A percentile compares a stretch with the other conserved stretches of the same genome.
Evolutionary conservation across 2,888 invertebrate species (phyloP).

Genomic region (Cremastinae sp.): DNA sequence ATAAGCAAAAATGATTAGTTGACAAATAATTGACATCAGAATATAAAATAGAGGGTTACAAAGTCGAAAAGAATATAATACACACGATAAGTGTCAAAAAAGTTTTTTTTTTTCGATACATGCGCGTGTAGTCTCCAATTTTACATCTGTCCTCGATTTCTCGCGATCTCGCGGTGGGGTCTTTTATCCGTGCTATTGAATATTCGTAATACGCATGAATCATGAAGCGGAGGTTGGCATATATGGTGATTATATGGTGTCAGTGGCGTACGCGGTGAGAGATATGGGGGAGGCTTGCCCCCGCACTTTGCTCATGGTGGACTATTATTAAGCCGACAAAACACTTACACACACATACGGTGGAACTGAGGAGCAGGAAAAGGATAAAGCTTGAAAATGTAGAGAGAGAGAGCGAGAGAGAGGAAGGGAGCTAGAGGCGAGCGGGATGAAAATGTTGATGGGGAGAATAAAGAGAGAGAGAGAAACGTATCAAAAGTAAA

Average conservation of each 20-base stretch:
- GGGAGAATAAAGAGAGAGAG: slow-evolving; percentile 36
- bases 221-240: slow-evolving; percentile 68
- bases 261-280: slow-evolving; percentile 69
- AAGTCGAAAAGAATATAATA: no score
- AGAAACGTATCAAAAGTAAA: slow-evolving; percentile 57
- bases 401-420: slow-evolving; percentile 18
- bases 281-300: slow-evolving; percentile 63
- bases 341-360: slow-evolving; percentile 64
- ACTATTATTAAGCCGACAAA: slow-evolving; percentile 78
- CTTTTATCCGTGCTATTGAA: slow-evolving; percentile 64
- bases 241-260: slow-evolving; percentile 78
- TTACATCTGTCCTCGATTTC: no score
- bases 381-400: slow-evolving; percentile 15
- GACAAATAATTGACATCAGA: no score
- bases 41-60: no score
- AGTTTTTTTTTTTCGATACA: no score
- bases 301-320: slow-evolving; percentile 73
- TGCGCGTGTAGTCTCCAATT: no score
- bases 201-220: slow-evolving; percentile 70
- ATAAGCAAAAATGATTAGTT: no score
- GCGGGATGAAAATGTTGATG: no score
- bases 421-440: slow-evolving; percentile 29
- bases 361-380: slow-evolving; percentile 44
- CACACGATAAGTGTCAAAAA: no score
- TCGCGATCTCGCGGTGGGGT: background rate